Base-by-base conservation (phyloP, 2,888 invertebrate species). In the Brachycybe producta region DNA sequence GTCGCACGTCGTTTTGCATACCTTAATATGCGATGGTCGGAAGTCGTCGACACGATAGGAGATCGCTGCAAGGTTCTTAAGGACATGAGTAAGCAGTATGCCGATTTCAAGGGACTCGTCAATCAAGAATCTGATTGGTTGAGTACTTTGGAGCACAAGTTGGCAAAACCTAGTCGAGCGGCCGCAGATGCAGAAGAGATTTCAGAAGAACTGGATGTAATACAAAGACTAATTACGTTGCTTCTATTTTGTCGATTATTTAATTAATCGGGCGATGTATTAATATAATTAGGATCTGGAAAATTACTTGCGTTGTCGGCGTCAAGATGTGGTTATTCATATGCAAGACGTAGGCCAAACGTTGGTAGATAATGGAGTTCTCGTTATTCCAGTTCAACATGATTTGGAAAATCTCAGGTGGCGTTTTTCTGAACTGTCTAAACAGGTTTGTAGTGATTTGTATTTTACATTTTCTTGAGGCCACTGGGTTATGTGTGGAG, bases 121-220 rank as follows among this genome's bases (percentile, higher is more conserved):
- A 80, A 84, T 57, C 80, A 81, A 64, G 82, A 84, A 70, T 76
- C 73, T 53, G 82, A 82, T 26, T 87, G 86, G 77, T 72, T 87
- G 61, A 83, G 84, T 64, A 79, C 81, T 56, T 70, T 90, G 60
- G 80, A 83, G 64, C 80, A 82, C 51, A 78, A 83, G 55, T 73
- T 90, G 58, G 73, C 74, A 53, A 76, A 77, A 58, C 77, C 80
- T 36, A 78, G 79, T 2, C 74, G 78, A 60, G 63, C 67, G 17
- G 79, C 79, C 53, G 84, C 81, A 28, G 92, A 92, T 71, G 87
- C 90, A 2, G 91, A 92, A 71, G 90, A 91, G 70, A 81, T 88
- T 57, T 84, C 86, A 30, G 90, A 88, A 64, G 84, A 87, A 64
- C 75, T 91, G 36, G 87, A 87, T 68, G 84, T 84, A 65, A 73